A percentile compares a stretch with the other conserved stretches of the same genome.
These are phyloP conservation scores for Myotis brandtii DNA, from an alignment of 2,113 vertebrate genomes.

Conservation along the genomic window DNA sequence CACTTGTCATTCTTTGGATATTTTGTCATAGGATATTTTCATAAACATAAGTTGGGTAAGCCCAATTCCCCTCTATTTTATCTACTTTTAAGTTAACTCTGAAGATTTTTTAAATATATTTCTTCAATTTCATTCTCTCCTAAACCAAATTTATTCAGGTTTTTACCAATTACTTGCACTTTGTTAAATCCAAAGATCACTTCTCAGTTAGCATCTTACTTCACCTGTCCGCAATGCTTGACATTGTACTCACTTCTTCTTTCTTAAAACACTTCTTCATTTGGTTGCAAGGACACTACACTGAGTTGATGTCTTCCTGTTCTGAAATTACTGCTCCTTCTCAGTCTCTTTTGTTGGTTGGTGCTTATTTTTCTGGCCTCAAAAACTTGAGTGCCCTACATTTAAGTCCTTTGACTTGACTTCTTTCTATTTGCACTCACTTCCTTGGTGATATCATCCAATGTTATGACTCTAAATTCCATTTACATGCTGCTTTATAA, in stretches of 20 bases:
- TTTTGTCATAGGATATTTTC: background rate
- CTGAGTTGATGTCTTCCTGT: background rate
- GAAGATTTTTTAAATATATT: background rate
- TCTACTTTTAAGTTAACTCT: background rate
- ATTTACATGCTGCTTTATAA: background rate
- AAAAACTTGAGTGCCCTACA: background rate
- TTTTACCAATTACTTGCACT: slow-evolving; percentile 23
- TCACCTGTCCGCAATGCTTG: background rate
- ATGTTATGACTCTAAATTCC: background rate
- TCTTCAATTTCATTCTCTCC: background rate
- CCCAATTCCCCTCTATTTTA: background rate
- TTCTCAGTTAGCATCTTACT: background rate
- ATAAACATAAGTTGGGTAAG: background rate
- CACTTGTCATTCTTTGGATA: background rate
- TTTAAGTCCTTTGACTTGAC: background rate
- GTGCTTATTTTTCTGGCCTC: slow-evolving; percentile 41
- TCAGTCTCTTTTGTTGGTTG: background rate
- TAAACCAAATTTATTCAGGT: background rate
- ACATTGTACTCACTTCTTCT: background rate
- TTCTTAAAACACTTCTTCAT: slow-evolving; percentile 26
- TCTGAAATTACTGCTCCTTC: background rate
- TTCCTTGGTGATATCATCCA: background rate
- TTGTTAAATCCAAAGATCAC: background rate
- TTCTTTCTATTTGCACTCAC: background rate
- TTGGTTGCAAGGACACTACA: slow-evolving; percentile 43